Evolutionary conservation across 2,888 invertebrate species (phyloP), one percentile per base, ranked within the genome.

Genomic region (Ormia ochracea): DNA sequence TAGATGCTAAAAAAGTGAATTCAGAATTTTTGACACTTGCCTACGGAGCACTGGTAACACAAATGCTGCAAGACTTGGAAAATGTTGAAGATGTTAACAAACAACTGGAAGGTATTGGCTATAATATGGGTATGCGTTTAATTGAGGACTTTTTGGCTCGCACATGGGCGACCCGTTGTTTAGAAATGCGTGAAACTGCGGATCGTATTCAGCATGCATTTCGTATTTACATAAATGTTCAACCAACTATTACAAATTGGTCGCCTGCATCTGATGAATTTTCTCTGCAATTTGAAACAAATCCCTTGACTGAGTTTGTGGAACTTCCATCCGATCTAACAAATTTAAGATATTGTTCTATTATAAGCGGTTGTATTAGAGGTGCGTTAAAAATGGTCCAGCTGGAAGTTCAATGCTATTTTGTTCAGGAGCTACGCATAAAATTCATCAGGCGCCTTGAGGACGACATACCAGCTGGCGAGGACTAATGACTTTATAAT

Each of bases 321-420:
- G 99, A 99, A 90, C 91, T 98, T 87, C 99, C 99, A 0, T 94
- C 95, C 82, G 93, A 95, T 85, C 93, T 94, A 84, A 93, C 93
- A 79, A 93, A 94, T 81, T 91, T 99, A 14, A 96, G 96, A 87
- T 99, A 98, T 89, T 97, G 97, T 83, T 96, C 96, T 83, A 92
- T 99, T 78, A 92, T 99, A 58, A 96, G 97, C 78, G 99, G 99
- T 0, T 93, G 94, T 31, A 93, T 96, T 70, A 92, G 98, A 80
- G 99, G 99, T 14, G 98, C 99, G 7, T 91, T 99, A 85, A 99
- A 99, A 92, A 99, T 99, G 97, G 98, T 99, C 43, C 98, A 99
- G 89, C 92, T 99, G 88, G 98, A 99, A 90, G 96, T 98, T 5
- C 94, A 96, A 85, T 95, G 96, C 84, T 96, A 96, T 95, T 97